These are phyloP conservation scores for Dendrolimus pini DNA, from an alignment of 2,888 invertebrate genomes.

Conservation along the genomic window DNA sequence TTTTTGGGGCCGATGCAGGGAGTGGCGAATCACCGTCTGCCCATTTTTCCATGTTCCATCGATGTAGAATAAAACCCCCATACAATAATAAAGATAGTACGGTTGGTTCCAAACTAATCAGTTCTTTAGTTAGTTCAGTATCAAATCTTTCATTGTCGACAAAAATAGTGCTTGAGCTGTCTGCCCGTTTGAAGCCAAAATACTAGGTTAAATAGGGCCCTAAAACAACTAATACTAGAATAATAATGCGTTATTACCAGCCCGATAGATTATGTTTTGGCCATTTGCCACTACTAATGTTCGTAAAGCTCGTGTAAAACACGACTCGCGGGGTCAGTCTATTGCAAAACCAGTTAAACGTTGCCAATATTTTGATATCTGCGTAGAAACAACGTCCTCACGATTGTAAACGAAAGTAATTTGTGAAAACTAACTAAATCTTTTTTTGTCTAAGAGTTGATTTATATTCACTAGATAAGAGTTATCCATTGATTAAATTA, in stretches of 20 bases:
- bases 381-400: neutral
- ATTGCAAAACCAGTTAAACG: neutral
- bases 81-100: too few species aligned
- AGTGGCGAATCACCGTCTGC: too few species aligned
- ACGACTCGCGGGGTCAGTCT: neutral
- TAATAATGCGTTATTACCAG: neutral
- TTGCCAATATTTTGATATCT: neutral
- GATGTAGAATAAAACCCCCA: too few species aligned
- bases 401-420: neutral
- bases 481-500: too few species aligned
- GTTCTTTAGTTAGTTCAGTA: too few species aligned
- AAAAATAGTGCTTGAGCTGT: neutral
- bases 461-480: too few species aligned
- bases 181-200: neutral
- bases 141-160: neutral
- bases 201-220: neutral
- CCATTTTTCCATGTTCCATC: too few species aligned
- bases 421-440: neutral
- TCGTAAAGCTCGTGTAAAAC: neutral
- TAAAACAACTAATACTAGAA: neutral
- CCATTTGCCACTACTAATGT: neutral
- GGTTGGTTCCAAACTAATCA: too few species aligned
- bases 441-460: too few species aligned
- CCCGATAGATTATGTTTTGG: neutral
- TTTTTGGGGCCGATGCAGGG: too few species aligned